A percentile compares a stretch with the other conserved stretches of the same genome.
Evolutionary conservation across 2,113 vertebrate species (phyloP).

Genomic region (Dolichotis patagonum): DNA sequence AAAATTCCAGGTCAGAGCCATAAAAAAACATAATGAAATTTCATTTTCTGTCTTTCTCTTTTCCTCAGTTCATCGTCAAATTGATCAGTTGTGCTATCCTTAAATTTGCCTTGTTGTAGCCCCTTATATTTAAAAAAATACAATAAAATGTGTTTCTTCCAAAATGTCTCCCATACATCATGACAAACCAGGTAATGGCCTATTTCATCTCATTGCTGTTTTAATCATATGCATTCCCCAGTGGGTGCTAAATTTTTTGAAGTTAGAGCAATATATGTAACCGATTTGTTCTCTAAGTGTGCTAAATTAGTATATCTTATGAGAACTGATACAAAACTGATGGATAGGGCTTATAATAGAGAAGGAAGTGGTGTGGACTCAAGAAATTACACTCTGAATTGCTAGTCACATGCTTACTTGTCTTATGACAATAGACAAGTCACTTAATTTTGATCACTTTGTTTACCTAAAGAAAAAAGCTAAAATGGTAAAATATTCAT

Average conservation of each 20-base stretch:
- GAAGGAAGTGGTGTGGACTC: rapidly evolving
- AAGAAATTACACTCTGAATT: not conserved
- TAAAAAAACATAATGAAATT: not conserved
- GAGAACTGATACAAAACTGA: not conserved
- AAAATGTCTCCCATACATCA: not conserved
- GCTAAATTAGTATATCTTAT: not conserved
- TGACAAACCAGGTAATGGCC: not conserved
- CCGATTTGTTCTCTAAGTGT: not conserved
- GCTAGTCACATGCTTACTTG: not conserved
- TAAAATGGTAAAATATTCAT: not conserved
- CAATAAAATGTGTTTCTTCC: not conserved
- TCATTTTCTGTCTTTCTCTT: not conserved
- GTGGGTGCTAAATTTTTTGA: not conserved
- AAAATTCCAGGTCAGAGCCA: not conserved
- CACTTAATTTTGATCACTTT: not conserved
- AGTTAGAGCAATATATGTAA: not conserved
- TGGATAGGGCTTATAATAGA: not conserved
- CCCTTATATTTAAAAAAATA: not conserved
- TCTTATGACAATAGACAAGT: not conserved
- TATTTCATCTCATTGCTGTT: not conserved
- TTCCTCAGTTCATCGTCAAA: not conserved
- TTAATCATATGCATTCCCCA: not conserved
- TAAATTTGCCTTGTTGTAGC: not conserved
- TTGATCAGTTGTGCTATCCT: not conserved
- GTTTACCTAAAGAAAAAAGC: not conserved